These are phyloP conservation scores for Eremophila alpestris DNA, from an alignment of 2,797 vertebrate species.

Conservation along the genomic window DNA sequence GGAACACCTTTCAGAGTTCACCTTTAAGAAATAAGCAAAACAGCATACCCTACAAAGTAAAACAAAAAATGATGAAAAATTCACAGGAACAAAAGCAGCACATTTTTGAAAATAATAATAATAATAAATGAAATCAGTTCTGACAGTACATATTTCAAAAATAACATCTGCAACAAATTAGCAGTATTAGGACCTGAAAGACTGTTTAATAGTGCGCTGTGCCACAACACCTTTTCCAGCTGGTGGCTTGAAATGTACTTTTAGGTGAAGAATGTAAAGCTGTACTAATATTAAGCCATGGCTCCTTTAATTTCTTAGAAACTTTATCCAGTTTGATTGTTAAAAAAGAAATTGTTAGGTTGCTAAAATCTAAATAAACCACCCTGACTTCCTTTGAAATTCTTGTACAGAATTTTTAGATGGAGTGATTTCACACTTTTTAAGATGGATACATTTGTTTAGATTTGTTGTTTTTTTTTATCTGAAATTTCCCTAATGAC, in stretches of 20 bases:
- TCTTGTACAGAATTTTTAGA: not conserved
- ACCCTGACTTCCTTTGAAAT: not conserved
- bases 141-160: not conserved
- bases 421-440: not conserved
- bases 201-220: not conserved
- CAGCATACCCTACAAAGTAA: not conserved
- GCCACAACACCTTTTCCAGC: not conserved
- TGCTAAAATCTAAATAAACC: not conserved
- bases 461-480: not conserved
- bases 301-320: not conserved
- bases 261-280: not conserved
- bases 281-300: not conserved
- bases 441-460: not conserved
- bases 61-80: not conserved
- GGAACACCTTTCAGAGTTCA: not conserved
- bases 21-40: not conserved
- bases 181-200: not conserved
- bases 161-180: not conserved
- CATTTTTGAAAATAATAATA: not conserved
- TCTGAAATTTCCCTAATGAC: not conserved
- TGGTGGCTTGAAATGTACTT: not conserved
- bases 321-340: not conserved
- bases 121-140: not conserved
- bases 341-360: not conserved
- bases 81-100: not conserved